These are phyloP conservation scores for Tenualosa thibaudeaui DNA, from an alignment of 2,797 vertebrate genomes.

Conservation along the genomic window DNA sequence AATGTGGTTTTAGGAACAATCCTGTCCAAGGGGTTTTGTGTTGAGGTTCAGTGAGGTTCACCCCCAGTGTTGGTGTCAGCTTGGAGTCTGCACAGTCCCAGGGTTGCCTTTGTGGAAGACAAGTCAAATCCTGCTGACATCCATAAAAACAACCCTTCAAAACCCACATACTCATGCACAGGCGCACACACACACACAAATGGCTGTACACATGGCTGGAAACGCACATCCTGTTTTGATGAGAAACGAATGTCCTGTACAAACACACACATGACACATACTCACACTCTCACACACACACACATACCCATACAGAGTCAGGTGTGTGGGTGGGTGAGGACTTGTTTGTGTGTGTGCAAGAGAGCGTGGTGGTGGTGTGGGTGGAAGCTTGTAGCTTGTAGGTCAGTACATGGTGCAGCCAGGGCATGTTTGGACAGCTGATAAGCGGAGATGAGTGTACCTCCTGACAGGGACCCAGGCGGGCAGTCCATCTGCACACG, in stretches of 20 bases:
- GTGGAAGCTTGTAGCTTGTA: background rate
- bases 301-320: background rate
- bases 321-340: background rate
- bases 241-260: background rate
- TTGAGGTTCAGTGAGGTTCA: background rate
- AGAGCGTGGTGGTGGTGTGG: background rate
- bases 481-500: constrained; percentile 32
- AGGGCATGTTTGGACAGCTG: constrained; percentile 67
- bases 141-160: background rate
- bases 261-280: background rate
- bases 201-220: background rate
- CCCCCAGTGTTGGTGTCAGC: background rate
- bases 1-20: background rate
- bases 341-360: background rate
- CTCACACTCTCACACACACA: background rate
- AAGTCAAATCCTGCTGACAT: constrained; percentile 9
- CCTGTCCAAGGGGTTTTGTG: background rate
- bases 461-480: constrained; percentile 54
- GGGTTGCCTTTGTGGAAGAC: background rate
- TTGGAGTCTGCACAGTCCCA: background rate
- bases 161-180: background rate
- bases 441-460: constrained; percentile 63
- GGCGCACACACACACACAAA: background rate
- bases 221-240: constrained; percentile 12
- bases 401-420: constrained; percentile 58